Evolutionary conservation across 92 coral and sea anemone genomes (phyloP).

Genomic region (Pocillopora grandis): DNA sequence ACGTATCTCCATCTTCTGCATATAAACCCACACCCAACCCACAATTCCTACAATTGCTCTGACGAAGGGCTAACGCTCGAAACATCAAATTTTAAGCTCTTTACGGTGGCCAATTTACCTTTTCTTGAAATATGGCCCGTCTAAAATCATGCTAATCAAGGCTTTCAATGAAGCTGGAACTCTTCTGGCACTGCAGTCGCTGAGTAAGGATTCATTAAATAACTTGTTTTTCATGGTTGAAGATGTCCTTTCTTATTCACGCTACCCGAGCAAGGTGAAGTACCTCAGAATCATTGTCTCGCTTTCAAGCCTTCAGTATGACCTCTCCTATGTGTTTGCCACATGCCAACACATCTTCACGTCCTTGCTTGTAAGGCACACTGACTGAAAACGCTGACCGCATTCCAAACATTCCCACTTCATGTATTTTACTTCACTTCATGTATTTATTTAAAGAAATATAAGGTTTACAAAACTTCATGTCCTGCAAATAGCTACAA

Average conservation of each 20-base stretch:
- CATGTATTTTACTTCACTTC: no score
- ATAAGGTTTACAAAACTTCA: no score
- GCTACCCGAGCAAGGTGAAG: slow-evolving; percentile 58
- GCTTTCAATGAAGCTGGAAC: slow-evolving; percentile 53
- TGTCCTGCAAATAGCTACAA: no score
- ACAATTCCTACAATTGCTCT: no score
- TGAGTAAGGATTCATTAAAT: slow-evolving; percentile 46
- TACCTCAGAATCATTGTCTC: slow-evolving; percentile 52
- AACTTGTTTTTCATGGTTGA: slow-evolving; percentile 20
- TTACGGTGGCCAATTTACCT: neutral
- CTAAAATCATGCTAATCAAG: slow-evolving; percentile 54
- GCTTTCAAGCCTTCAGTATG: slow-evolving; percentile 31
- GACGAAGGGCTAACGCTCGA: no score
- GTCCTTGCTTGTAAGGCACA: slow-evolving; percentile 26
- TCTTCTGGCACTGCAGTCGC: slow-evolving; percentile 29
- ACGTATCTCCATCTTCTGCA: no score
- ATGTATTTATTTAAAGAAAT: no score
- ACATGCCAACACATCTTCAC: slow-evolving; percentile 41
- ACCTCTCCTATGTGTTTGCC: slow-evolving; percentile 52
- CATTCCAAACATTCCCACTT: no score
- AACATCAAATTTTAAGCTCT: no score
- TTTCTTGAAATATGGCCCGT: slow-evolving; percentile 48
- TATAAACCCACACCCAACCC: no score
- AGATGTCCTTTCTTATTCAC: slow-evolving; percentile 47
- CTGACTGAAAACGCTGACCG: slow-evolving; percentile 16